These are phyloP conservation scores for Chaetoderma sp. DNA, from an alignment of 2,888 invertebrate species.

Conservation along the genomic window DNA sequence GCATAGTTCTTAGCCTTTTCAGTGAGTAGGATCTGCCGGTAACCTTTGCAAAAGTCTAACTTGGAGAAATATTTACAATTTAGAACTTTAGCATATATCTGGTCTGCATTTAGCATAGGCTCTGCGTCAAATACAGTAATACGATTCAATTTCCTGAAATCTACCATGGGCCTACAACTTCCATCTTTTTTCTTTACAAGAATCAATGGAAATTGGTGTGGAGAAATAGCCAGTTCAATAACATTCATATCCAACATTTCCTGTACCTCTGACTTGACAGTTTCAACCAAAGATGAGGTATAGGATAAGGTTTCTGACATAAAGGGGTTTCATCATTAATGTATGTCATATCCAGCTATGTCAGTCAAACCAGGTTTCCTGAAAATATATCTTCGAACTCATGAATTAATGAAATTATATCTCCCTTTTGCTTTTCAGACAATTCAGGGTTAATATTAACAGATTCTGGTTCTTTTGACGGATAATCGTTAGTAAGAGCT, in stretches of 20 bases:
- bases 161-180: conserved; percentile 15
- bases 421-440: neutral
- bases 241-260: conserved; percentile 16
- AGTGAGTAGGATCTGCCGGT: conserved; percentile 22
- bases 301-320: conserved; percentile 2
- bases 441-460: neutral
- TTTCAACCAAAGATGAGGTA: conserved; percentile 4
- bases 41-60: no score
- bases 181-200: conserved; percentile 22
- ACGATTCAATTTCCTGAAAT: conserved; percentile 66
- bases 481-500: no score
- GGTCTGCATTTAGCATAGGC: conserved; percentile 97
- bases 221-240: neutral
- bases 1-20: neutral
- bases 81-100: conserved; percentile 72
- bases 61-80: no score
- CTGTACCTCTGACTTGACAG: no score
- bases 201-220: conserved; percentile 18
- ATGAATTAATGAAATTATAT: neutral
- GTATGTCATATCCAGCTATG: conserved; percentile 11
- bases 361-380: no score
- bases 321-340: conserved; percentile 7
- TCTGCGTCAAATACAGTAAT: conserved; percentile 93
- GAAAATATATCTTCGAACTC: no score
- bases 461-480: neutral